Conservation (phyloP, 2,797 vertebrate genomes). For the Tauraco hartlaubi region DNA sequence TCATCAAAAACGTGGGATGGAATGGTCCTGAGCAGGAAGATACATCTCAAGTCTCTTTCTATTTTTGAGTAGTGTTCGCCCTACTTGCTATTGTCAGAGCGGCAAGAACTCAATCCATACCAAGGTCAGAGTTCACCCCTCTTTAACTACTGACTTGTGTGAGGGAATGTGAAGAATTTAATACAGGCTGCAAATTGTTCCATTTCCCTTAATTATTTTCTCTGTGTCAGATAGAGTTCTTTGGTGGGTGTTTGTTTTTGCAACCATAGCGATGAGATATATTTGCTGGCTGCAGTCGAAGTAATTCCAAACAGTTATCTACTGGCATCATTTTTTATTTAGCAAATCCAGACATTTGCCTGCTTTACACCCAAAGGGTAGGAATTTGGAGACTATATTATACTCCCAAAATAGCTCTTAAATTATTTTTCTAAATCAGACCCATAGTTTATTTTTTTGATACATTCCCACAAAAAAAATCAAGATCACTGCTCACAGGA, state of each 20-base stretch:
- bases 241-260: conserved; percentile 68
- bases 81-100: neutral
- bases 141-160: conserved; percentile 5
- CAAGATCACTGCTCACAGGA: neutral
- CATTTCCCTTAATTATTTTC: conserved; percentile 71
- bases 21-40: neutral
- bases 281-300: conserved; percentile 60
- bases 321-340: conserved; percentile 30
- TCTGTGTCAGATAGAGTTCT: conserved; percentile 7
- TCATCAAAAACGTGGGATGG: neutral
- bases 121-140: conserved; percentile 15
- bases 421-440: conserved; percentile 15
- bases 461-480: neutral
- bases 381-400: neutral
- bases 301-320: conserved; percentile 68
- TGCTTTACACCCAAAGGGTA: conserved; percentile 42
- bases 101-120: neutral
- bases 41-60: neutral
- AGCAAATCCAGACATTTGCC: neutral
- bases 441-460: neutral
- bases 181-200: conserved; percentile 58
- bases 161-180: conserved; percentile 34
- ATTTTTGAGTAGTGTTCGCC: neutral
- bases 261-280: conserved; percentile 71
- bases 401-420: conserved; percentile 13